These are phyloP conservation scores for Microtus montanus DNA, from an alignment of 2,113 vertebrate species.

Conservation along the genomic window DNA sequence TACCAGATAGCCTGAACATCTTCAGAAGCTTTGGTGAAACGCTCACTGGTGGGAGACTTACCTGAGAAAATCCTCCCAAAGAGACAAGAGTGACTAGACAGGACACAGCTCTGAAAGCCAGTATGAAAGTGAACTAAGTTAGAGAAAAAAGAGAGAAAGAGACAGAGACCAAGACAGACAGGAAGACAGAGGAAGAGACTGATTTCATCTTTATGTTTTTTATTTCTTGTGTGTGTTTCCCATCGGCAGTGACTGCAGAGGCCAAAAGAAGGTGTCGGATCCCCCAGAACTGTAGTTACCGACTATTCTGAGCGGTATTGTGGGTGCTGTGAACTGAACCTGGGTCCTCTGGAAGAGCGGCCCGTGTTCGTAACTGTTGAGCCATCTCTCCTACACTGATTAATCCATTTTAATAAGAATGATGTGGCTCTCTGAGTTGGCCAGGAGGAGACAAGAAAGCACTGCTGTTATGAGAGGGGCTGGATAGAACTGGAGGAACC, in stretches of 20 bases:
- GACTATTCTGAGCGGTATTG: not conserved
- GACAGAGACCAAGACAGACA: not conserved
- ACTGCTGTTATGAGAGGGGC: not conserved
- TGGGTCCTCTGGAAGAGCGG: not conserved
- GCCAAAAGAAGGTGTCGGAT: not conserved
- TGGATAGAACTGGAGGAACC: not conserved
- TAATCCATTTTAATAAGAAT: not conserved
- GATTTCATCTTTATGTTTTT: not conserved
- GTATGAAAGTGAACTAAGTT: not conserved
- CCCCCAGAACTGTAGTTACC: not conserved
- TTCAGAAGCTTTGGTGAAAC: not conserved
- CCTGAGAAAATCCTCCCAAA: constrained; percentile 39
- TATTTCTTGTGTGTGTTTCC: not conserved
- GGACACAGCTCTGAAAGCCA: constrained; percentile 1
- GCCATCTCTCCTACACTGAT: not conserved
- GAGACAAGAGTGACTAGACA: constrained; percentile 4
- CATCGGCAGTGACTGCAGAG: not conserved
- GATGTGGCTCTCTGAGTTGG: constrained; percentile 18
- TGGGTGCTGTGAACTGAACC: not conserved
- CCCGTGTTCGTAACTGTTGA: not conserved
- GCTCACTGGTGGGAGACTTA: not conserved
- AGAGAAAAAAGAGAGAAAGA: constrained; percentile 6
- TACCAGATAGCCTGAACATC: not conserved
- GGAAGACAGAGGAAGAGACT: not conserved
- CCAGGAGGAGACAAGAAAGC: constrained; percentile 16